Evolutionary conservation across 2,888 invertebrate genomes (phyloP).

Genomic region (Teinopalpus imperialis): DNA sequence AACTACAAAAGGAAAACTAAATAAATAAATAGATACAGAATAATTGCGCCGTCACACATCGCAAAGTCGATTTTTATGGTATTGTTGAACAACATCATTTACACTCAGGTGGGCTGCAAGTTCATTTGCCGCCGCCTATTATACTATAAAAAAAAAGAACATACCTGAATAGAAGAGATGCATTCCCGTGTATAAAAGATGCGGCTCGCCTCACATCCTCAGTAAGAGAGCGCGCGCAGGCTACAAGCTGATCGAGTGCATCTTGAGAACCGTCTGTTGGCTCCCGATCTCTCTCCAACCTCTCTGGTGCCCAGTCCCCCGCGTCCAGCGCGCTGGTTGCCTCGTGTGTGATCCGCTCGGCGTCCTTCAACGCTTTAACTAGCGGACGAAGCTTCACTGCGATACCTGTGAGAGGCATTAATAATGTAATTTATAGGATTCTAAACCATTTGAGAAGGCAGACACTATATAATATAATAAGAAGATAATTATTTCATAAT

Average conservation of each 20-base stretch:
- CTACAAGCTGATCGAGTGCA: slow-evolving; percentile 93
- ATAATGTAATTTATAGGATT: too few species aligned
- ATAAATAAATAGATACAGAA: too few species aligned
- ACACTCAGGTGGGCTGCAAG: too few species aligned
- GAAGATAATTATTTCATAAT: too few species aligned
- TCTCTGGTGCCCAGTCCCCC: slow-evolving; percentile 89
- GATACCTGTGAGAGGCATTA: too few species aligned
- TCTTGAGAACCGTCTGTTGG: slow-evolving; percentile 86
- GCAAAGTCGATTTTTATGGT: too few species aligned
- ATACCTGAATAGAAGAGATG: slow-evolving; percentile 88
- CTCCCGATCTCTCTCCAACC: slow-evolving; percentile 77
- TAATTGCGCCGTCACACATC: too few species aligned
- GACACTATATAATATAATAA: not conserved
- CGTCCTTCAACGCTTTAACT: slow-evolving; percentile 90
- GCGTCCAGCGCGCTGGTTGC: slow-evolving; percentile 88
- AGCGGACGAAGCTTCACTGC: slow-evolving; percentile 88
- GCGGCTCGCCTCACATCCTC: slow-evolving; percentile 95
- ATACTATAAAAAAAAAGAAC: too few species aligned
- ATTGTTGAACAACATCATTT: too few species aligned
- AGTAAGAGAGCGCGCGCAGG: slow-evolving; percentile 92
- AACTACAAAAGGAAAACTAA: too few species aligned
- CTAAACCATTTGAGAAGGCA: too few species aligned
- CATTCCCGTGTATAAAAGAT: slow-evolving; percentile 94
- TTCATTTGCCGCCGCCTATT: too few species aligned
- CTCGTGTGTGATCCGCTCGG: slow-evolving; percentile 90